Conservation (phyloP, 2,888 invertebrate genomes). For the Zele albiditarsus region DNA sequence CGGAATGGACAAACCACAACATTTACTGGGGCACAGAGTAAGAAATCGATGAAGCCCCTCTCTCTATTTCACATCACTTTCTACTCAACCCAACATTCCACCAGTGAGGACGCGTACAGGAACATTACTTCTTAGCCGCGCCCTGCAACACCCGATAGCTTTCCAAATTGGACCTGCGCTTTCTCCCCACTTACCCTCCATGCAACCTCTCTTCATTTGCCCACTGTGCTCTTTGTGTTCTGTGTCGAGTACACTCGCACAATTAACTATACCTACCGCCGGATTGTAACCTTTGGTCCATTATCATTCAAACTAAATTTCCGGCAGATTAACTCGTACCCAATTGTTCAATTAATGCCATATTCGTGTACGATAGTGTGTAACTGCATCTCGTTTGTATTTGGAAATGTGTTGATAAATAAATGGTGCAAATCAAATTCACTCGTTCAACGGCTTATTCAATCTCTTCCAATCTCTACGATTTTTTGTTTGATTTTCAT, state of each 20-base stretch:
- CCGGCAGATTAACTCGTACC: constrained; percentile 31
- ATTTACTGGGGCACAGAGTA: constrained; percentile 69
- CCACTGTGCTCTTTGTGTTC: constrained; percentile 8
- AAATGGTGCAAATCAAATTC: not conserved
- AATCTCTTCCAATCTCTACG: too few species aligned
- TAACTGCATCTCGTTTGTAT: not conserved
- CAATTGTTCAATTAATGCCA: constrained; percentile 39
- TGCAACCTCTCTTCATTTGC: not conserved
- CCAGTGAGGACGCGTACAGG: constrained; percentile 52
- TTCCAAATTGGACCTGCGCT: constrained; percentile 15
- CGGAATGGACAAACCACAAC: not conserved
- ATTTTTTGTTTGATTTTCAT: too few species aligned
- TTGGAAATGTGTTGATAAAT: not conserved
- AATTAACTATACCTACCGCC: constrained; percentile 36
- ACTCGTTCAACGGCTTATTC: too few species aligned
- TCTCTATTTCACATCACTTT: constrained; percentile 48
- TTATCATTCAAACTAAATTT: constrained; percentile 36
- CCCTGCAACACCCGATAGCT: constrained; percentile 58
- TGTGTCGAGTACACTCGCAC: constrained; percentile 2
- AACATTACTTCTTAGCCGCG: constrained; percentile 60
- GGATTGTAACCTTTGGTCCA: not conserved
- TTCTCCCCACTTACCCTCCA: constrained; percentile 5
- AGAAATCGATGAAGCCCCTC: constrained; percentile 71
- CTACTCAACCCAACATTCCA: constrained; percentile 51
- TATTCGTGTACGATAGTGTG: not conserved